Conservation (phyloP, 2,888 invertebrate species). For the Terebella lapidaria region DNA sequence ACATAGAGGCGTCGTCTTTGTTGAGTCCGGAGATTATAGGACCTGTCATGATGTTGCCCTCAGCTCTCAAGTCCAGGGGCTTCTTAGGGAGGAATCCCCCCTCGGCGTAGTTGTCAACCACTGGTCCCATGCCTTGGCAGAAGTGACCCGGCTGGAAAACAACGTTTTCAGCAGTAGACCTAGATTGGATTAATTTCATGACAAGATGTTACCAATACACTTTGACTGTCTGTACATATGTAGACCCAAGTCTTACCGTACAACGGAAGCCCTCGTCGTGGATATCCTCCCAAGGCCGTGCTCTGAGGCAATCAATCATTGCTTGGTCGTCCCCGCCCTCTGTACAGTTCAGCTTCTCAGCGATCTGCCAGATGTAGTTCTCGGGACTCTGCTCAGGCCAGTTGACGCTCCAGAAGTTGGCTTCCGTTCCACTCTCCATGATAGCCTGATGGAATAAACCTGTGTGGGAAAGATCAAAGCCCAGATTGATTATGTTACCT, state of each 20-base stretch:
- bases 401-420: conserved; percentile 9
- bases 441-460: conserved; percentile 28
- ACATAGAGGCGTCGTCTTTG: conserved; percentile 22
- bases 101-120: conserved; percentile 19
- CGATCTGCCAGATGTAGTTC: conserved; percentile 12
- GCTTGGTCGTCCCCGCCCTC: not conserved
- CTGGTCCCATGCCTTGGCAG: conserved; percentile 25
- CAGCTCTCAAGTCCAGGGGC: conserved; percentile 12
- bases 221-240: no score
- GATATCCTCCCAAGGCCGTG: not conserved
- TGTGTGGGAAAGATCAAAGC: not conserved
- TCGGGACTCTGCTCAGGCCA: conserved; percentile 8
- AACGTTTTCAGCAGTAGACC: no score
- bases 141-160: conserved; percentile 21
- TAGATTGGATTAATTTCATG: no score
- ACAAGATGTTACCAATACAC: no score
- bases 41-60: conserved; percentile 10
- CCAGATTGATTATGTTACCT: no score
- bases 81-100: conserved; percentile 16
- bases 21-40: conserved; percentile 16
- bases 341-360: conserved; percentile 12
- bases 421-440: conserved; percentile 24
- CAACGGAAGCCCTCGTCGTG: no score
- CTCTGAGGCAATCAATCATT: conserved; percentile 1
- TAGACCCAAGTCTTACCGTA: no score